phyloP scores from a whole-genome alignment of 2,888 invertebrate genomes.

The Phaonia tiefii region DNA sequence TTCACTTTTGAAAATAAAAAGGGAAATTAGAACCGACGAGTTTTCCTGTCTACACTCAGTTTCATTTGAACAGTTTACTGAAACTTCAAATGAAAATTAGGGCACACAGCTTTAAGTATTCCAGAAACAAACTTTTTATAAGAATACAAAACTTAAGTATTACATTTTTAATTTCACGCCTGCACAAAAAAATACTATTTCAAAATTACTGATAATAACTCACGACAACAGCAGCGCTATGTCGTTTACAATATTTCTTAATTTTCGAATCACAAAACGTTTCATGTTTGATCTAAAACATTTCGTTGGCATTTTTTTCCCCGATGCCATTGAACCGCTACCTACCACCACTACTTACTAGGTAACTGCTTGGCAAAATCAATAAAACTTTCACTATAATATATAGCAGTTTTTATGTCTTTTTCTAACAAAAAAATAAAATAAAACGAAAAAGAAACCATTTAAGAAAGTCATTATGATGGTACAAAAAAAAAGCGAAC shows the following conservation, averaged over 20 bases:
- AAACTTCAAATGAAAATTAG: no score
- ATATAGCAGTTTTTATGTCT: neutral
- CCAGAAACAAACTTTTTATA: no score
- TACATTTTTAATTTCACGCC: no score
- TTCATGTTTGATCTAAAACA: constrained; percentile 16
- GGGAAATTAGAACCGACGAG: no score
- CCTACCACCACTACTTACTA: neutral
- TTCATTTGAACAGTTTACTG: no score
- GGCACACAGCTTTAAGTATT: no score
- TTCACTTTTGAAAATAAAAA: no score
- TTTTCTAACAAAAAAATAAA: constrained; percentile 3
- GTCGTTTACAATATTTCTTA: neutral
- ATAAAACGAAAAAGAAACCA: constrained; percentile 16
- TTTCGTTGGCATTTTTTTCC: constrained; percentile 2
- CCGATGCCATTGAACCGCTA: constrained; percentile 43
- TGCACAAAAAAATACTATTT: no score
- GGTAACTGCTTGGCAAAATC: constrained; percentile 19
- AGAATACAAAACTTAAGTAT: no score
- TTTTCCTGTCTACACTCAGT: no score
- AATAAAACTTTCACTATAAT: constrained; percentile 51
- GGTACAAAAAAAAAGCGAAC: neutral
- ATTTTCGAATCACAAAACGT: neutral
- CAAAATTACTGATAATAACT: no score
- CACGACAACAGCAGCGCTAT: neutral
- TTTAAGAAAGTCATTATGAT: constrained; percentile 18